A percentile compares a stretch with the other conserved stretches of the same genome.
Evolutionary conservation across 2,797 vertebrate genomes (phyloP).

Genomic region (Orientallactaga sibirica): DNA sequence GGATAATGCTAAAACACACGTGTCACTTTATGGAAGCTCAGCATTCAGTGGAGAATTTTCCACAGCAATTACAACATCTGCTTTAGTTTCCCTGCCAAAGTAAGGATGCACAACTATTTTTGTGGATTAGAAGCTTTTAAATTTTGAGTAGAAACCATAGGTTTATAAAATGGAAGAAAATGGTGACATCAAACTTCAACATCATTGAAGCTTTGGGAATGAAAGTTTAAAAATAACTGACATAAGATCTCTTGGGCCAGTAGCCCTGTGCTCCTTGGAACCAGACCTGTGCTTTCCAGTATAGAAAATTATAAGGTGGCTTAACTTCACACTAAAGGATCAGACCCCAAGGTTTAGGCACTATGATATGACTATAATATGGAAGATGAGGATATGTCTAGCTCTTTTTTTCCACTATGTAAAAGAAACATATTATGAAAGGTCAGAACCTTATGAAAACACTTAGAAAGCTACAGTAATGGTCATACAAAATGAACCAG

Average conservation of each 20-base stretch:
- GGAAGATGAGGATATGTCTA: constrained; percentile 27
- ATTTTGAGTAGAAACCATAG: neutral
- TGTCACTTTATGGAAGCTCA: neutral
- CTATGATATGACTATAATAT: constrained; percentile 27
- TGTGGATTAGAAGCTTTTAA: neutral
- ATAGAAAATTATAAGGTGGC: neutral
- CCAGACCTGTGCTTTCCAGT: neutral
- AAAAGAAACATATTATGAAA: constrained; percentile 52
- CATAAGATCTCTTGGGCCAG: neutral
- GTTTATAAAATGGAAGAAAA: constrained; percentile 47
- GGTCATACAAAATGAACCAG: constrained; percentile 28
- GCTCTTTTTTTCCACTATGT: constrained; percentile 39
- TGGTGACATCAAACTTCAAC: neutral
- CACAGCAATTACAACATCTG: neutral
- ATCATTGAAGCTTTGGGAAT: neutral
- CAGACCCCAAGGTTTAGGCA: neutral
- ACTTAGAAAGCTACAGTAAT: constrained; percentile 37
- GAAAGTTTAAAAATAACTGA: constrained; percentile 29
- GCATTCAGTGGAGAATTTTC: neutral
- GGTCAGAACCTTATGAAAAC: constrained; percentile 56
- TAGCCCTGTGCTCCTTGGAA: neutral
- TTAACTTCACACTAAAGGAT: constrained; percentile 44
- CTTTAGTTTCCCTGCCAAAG: neutral
- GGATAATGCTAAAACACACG: neutral
- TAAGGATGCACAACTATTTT: neutral